Evolutionary conservation across 2,113 vertebrate species (phyloP).

Genomic region (Scolopax mira): DNA sequence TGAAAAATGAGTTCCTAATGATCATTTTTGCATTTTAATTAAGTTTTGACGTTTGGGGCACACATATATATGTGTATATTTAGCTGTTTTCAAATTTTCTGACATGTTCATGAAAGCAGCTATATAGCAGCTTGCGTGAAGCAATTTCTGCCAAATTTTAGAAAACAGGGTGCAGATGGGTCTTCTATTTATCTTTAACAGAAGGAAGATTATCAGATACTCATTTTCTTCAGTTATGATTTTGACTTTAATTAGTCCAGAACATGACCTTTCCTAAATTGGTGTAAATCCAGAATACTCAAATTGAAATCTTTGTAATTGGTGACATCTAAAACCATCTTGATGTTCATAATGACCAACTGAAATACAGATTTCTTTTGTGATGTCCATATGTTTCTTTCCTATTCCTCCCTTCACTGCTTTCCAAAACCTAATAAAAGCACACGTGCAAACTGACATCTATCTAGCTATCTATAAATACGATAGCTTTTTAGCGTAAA

Average conservation of each 20-base stretch:
- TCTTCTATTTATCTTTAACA: neutral
- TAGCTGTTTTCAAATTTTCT: constrained; percentile 53
- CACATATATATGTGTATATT: constrained; percentile 29
- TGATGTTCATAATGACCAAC: neutral
- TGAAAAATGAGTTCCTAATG: constrained; percentile 48
- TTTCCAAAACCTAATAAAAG: neutral
- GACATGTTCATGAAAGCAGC: neutral
- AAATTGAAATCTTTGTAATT: neutral
- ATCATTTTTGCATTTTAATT: constrained; percentile 53
- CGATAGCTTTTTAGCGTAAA: neutral
- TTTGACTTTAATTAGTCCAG: neutral
- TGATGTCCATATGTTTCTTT: neutral
- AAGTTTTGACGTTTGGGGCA: constrained; percentile 44
- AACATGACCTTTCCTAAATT: neutral
- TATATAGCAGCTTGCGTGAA: neutral
- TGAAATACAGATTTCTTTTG: neutral
- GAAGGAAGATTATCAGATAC: neutral
- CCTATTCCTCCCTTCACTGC: neutral
- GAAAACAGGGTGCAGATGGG: neutral
- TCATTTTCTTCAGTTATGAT: neutral
- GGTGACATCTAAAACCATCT: neutral
- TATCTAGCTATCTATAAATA: neutral
- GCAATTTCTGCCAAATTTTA: neutral
- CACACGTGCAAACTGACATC: neutral
- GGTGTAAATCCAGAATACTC: neutral